Conservation (phyloP, 2,113 vertebrate species). For the Cyphomyrus discorhynchus region DNA sequence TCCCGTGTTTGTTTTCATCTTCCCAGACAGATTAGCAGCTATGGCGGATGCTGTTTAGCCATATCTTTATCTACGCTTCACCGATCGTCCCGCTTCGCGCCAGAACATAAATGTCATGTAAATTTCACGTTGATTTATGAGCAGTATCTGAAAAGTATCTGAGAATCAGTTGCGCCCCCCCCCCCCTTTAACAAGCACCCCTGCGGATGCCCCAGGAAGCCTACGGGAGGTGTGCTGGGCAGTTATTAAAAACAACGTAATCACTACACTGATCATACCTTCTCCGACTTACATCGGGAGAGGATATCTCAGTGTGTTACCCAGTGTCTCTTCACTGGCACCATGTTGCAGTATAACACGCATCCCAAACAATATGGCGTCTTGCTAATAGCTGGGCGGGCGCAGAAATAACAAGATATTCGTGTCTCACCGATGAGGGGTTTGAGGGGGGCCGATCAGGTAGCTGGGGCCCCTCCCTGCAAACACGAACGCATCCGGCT, state of each 20-base stretch:
- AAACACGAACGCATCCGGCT: background rate
- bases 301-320: background rate
- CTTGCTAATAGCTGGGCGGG: background rate
- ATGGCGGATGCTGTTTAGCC: background rate
- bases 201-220: background rate
- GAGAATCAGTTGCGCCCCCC: background rate
- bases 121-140: slow-evolving; percentile 11
- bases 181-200: background rate
- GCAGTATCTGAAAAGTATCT: slow-evolving; percentile 8
- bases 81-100: background rate
- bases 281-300: background rate
- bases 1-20: slow-evolving; percentile 11
- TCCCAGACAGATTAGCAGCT: slow-evolving; percentile 8
- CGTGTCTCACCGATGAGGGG: background rate
- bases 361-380: background rate
- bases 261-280: no score
- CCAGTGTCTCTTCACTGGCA: background rate
- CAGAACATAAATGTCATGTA: slow-evolving; percentile 13
- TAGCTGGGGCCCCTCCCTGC: background rate
- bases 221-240: background rate
- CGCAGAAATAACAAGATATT: background rate
- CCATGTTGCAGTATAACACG: background rate
- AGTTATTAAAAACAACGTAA: background rate
- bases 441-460: background rate
- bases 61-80: slow-evolving; percentile 15